A percentile compares a stretch with the other conserved stretches of the same genome.
Conservation (phyloP, 2,888 invertebrate genomes). For the Julus scandinavius region DNA sequence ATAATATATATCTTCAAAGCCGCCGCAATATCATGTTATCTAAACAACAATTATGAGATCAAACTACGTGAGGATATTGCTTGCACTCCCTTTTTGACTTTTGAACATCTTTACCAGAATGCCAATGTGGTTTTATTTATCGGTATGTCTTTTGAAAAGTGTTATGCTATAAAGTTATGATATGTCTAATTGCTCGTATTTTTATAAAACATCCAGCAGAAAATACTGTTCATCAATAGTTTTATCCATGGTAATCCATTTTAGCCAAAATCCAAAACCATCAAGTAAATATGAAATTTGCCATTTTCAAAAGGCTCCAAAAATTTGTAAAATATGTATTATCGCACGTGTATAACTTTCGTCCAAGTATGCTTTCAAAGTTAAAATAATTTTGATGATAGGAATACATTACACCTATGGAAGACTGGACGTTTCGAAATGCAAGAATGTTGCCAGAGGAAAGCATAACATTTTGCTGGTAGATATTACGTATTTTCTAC, state of each 20-base stretch:
- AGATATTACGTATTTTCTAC: no score
- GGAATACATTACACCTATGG: slow-evolving; percentile 22
- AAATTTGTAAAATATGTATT: background rate
- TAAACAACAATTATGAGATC: background rate
- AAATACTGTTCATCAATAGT: background rate
- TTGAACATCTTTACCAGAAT: background rate
- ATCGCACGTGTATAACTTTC: background rate
- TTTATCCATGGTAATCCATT: background rate
- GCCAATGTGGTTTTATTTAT: background rate
- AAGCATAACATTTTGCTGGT: no score
- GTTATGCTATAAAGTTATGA: background rate
- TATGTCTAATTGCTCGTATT: background rate
- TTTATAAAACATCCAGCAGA: background rate
- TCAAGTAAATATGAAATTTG: background rate
- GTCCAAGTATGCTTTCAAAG: background rate
- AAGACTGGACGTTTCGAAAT: slow-evolving; percentile 9
- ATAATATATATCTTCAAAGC: background rate
- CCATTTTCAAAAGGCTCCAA: slow-evolving; percentile 17
- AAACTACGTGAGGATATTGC: slow-evolving; percentile 5
- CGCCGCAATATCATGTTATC: background rate
- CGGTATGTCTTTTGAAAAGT: background rate
- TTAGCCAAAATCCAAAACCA: background rate
- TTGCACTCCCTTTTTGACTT: background rate
- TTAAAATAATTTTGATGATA: background rate
- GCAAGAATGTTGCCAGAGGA: background rate